Conservation (phyloP, 2,113 vertebrate species). For the Oriolus oriolus region DNA sequence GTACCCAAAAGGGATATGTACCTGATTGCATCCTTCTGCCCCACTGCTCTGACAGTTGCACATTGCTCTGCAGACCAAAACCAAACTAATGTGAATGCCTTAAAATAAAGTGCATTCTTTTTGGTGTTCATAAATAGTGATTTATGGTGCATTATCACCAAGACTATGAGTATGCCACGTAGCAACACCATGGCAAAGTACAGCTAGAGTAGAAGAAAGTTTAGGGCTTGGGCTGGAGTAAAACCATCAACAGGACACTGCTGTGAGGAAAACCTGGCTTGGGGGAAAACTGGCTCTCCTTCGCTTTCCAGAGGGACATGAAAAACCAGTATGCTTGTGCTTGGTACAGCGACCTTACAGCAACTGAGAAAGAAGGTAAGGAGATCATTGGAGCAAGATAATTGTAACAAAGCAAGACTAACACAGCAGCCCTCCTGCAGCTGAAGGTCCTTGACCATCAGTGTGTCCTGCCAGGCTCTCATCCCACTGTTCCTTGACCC, state of each 20-base stretch:
- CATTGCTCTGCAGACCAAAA: background rate
- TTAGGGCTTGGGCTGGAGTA: background rate
- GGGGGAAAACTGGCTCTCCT: background rate
- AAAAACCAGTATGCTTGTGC: background rate
- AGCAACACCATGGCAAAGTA: background rate
- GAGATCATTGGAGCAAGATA: background rate
- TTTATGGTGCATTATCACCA: background rate
- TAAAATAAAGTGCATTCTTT: background rate
- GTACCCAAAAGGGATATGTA: background rate
- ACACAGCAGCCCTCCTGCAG: background rate
- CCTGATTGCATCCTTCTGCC: background rate
- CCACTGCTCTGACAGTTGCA: background rate
- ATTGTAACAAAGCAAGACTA: fast-evolving
- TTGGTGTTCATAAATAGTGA: background rate
- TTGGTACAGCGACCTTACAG: background rate
- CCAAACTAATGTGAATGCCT: background rate
- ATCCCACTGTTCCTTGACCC: fast-evolving
- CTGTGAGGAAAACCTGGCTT: background rate
- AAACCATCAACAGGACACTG: background rate
- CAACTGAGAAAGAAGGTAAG: background rate
- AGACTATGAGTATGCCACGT: background rate
- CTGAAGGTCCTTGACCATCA: background rate
- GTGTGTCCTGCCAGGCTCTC: fast-evolving
- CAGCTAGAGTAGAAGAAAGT: fast-evolving
- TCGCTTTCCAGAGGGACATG: fast-evolving